These are phyloP conservation scores for Oryzaephilus surinamensis DNA, from an alignment of 1,140 invertebrate species.

Conservation along the genomic window DNA sequence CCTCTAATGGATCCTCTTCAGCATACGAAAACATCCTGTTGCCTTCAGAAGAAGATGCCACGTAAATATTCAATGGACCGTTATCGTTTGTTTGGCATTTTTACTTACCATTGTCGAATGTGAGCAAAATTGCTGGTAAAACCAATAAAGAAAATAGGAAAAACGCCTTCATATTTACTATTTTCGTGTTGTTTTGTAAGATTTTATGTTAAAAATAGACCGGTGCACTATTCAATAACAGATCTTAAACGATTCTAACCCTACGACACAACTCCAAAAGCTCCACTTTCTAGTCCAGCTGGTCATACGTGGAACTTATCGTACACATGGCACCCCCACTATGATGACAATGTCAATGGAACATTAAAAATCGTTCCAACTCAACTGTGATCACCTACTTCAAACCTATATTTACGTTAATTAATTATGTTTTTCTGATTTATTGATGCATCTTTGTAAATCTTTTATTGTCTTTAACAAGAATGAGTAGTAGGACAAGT, in stretches of 20 bases:
- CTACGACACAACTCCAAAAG: conserved; percentile 6
- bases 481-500: too few relatives aligned
- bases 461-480: too few relatives aligned
- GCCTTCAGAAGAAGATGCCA: conserved; percentile 36
- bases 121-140: conserved; percentile 45
- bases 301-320: conserved; percentile 25
- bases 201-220: background rate
- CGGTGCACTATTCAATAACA: conserved; percentile 6
- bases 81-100: background rate
- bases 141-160: conserved; percentile 44
- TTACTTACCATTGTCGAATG: conserved; percentile 45
- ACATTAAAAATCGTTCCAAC: too few relatives aligned
- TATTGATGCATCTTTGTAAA: too few relatives aligned
- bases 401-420: too few relatives aligned
- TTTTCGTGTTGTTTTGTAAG: conserved; percentile 8
- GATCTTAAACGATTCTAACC: conserved; percentile 6
- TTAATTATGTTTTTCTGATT: too few relatives aligned
- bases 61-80: background rate
- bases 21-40: conserved; percentile 49
- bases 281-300: conserved; percentile 13
- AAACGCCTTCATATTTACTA: conserved; percentile 51
- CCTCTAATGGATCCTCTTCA: conserved; percentile 66
- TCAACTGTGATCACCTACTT: too few relatives aligned
- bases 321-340: conserved; percentile 24
- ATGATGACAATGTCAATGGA: conserved; percentile 2